Base-by-base conservation (phyloP, 2,797 vertebrate genomes). In the Gallirallus australis region DNA sequence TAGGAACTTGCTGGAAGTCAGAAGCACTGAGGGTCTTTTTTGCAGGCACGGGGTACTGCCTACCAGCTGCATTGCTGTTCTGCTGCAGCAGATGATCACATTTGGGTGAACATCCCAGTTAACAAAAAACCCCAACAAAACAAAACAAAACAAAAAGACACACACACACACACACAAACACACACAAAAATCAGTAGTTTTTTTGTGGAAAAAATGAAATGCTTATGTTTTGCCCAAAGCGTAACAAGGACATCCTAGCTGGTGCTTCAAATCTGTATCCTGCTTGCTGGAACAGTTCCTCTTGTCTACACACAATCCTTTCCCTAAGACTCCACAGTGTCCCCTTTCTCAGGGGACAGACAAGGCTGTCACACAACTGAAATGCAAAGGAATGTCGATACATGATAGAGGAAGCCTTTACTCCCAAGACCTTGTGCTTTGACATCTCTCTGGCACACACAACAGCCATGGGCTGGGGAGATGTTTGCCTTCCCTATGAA, bases 371-470 rank as follows among this genome's bases (percentile, higher is more conserved):
- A 59, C 42, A 52, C 7, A 78, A 23, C 35, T 69, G 52, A 82
- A 60, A 73, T 52, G 4, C 52, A 73, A 35, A 54, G 12, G n/a
- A 4, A 17, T 50, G 15, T 35, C 42, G 10, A 28, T 21, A 25
- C 3, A 11, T 66, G 15, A 39, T 47, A 39, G 21, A 48, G 19
- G 30, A 90, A 77, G 30, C 15, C 21, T 91, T 86, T 80, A 14
- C 40, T 42, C 53, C 24, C 23, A 48, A 27, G 39, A 18, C 23
- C 14, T 15, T 20, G 3, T 3, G 3, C 4, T 6, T 80, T 80
- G 31, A 42, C 19, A 6, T 0, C 0, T 66, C 19, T 63, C 65
- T 3, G 3, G 7, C 2, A 2, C 10, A 7, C 10, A 21, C 11
- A 17, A 13, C 1, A 0, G 11, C n/a, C 15, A 20, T 0, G 6